phyloP scores from a whole-genome alignment of 2,888 invertebrate genomes.

The Hyalella azteca region DNA sequence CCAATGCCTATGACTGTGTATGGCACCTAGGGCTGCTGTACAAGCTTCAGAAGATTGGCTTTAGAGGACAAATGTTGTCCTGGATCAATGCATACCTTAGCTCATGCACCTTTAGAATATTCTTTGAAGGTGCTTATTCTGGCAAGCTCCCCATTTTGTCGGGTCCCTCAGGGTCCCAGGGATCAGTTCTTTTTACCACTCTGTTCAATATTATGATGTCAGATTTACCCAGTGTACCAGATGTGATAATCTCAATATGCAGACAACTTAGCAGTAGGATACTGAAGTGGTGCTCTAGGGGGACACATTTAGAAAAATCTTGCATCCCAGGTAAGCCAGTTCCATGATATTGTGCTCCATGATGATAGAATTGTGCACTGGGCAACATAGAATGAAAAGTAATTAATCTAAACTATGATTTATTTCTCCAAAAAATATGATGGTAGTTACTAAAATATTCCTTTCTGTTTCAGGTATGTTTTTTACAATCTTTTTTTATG shows the following conservation, averaged over 20 bases:
- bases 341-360: no score
- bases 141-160: neutral
- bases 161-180: neutral
- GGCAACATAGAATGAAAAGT: no score
- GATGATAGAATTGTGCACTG: no score
- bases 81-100: neutral
- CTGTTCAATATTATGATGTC: conserved; percentile 7
- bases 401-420: no score
- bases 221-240: neutral
- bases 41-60: neutral
- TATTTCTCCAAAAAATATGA: no score
- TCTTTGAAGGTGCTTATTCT: neutral
- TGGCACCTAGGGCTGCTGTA: neutral
- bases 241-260: neutral
- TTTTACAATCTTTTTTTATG: no score
- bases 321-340: no score
- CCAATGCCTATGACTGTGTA: no score
- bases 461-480: no score
- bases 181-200: neutral
- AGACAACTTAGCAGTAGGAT: neutral
- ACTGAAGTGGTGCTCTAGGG: no score
- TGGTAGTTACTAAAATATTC: no score
- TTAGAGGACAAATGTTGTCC: neutral
- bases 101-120: neutral
- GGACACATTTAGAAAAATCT: no score